phyloP scores from a whole-genome alignment of 2,113 vertebrate genomes.

The Varanus salvator region DNA sequence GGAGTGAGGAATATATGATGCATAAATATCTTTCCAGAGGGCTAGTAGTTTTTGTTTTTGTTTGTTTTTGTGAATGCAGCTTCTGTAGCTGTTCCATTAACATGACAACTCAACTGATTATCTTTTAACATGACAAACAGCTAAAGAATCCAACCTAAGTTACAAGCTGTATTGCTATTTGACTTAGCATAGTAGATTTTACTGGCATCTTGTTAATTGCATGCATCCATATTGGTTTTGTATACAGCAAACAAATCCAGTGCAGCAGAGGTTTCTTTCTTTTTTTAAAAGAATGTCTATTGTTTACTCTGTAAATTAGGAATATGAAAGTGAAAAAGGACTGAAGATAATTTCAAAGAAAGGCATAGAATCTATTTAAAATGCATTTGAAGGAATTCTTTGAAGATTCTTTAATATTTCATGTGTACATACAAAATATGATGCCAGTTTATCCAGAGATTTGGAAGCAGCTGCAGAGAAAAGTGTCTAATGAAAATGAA shows the following conservation, averaged over 20 bases:
- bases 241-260: slow-evolving; percentile 16
- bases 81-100: slow-evolving; percentile 41
- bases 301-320: slow-evolving; percentile 27
- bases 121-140: not conserved
- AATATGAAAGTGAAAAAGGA: slow-evolving; percentile 33
- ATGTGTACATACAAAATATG: slow-evolving; percentile 51
- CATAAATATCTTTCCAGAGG: not conserved
- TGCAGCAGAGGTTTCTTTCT: not conserved
- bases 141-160: not conserved
- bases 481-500: slow-evolving; percentile 73
- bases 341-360: not conserved
- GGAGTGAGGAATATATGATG: not conserved
- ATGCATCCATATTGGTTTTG: not conserved
- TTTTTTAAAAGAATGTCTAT: not conserved
- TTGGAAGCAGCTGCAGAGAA: slow-evolving; percentile 70
- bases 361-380: not conserved
- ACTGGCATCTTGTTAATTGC: not conserved
- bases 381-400: not conserved
- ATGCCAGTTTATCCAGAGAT: slow-evolving; percentile 64
- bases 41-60: not conserved
- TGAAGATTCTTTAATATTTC: slow-evolving; percentile 63
- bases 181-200: not conserved
- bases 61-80: not conserved
- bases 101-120: not conserved
- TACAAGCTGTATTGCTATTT: not conserved